Base-by-base conservation (phyloP, 1,140 invertebrate genomes). In the Fopius arisanus region DNA sequence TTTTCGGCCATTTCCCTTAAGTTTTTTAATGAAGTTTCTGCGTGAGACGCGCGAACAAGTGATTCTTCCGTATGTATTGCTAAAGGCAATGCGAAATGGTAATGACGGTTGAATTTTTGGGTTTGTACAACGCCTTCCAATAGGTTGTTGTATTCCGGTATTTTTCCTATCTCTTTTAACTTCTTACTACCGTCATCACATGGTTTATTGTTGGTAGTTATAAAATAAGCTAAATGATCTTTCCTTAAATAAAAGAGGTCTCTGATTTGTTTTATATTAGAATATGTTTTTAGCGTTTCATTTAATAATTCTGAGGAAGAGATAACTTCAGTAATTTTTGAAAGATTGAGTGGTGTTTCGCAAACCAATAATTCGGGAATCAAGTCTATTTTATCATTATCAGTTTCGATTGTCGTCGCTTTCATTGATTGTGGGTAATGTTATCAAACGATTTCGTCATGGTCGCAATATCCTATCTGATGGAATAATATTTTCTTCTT, bases 161-260 rank as follows among this genome's bases (percentile, higher is more conserved):
- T 26, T 70, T 70, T 28, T 23, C 33, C 48, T n/a, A 33, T 4
- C 26, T 70, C 54, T 62, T 59, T 26, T 21, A 70, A 62, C 62
- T 37, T 59, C 10, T 3, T 21, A 54, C 28, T 21, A 3, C 40
- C 40, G 23, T 16, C 3, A 70, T 54, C 48, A 14, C 68, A 70
- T 6, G 40, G 68, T 70, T 54, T 40, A 12, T 23, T 29, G 6
- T 70, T 10, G 3, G 19, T 51, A 12, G 10, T 70, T 14, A 29
- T 21, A 33, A 54, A 70, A 62, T 62, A 26, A 26, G 48, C 31
- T 41, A 23, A 68, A 48, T 68, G 41, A 29, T 68, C 67, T 62
- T 54, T 70, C 31, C 69, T 21, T 7, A 14, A 29, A 16, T 70
- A 14, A 28, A 54, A 28, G 21, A 4, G 33, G 19, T 70, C 69